Evolutionary conservation across 2,113 vertebrate genomes (phyloP).

Genomic region (Sphaerodactylus townsendi): DNA sequence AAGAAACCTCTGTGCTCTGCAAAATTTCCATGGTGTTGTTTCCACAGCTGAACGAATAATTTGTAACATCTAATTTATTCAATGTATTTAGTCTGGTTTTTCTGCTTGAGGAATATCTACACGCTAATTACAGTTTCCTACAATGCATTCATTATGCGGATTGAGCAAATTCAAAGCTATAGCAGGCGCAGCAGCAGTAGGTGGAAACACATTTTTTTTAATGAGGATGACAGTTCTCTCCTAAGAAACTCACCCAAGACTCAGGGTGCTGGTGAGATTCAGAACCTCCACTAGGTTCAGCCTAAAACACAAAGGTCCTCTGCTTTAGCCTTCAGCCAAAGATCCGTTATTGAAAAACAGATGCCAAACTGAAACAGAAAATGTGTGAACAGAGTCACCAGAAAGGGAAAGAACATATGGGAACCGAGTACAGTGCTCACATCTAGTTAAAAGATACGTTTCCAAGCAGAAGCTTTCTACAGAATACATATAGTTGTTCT

Average conservation of each 20-base stretch:
- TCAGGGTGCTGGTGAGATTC: background rate
- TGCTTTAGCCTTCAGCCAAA: background rate
- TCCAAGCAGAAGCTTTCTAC: background rate
- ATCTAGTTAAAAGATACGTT: background rate
- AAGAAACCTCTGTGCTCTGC: rapidly evolving
- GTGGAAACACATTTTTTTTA: background rate
- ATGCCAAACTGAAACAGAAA: background rate
- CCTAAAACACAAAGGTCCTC: background rate
- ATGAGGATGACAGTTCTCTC: rapidly evolving
- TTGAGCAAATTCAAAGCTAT: background rate
- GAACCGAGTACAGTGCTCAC: background rate
- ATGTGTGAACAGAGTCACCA: background rate
- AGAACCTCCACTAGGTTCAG: no score
- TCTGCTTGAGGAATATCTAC: background rate
- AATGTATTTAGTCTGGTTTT: background rate
- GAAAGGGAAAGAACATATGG: background rate
- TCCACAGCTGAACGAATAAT: background rate
- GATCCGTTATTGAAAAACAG: background rate
- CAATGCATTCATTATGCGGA: rapidly evolving
- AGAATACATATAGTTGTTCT: background rate
- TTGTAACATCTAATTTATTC: background rate
- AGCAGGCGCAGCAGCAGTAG: background rate
- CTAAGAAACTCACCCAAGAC: background rate
- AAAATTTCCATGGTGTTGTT: background rate
- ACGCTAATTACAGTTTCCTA: background rate